Base-by-base conservation (phyloP, 2,113 vertebrate species). In the Labeo rohita region DNA sequence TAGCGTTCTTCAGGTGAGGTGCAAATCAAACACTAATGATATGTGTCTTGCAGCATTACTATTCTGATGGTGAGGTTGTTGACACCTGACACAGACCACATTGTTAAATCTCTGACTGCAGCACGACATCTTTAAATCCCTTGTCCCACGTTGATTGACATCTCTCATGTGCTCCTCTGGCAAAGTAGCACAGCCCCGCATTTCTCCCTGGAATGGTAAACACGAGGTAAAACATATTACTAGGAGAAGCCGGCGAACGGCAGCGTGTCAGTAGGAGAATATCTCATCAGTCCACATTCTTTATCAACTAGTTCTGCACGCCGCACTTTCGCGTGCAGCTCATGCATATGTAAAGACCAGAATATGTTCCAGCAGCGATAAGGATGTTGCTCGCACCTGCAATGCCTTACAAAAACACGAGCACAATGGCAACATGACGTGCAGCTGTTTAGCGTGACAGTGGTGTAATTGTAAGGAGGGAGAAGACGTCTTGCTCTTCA, bases 11-110 rank as follows among this genome's bases (percentile, higher is more conserved):
- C 52, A 36, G 52, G 81, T 83, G 80, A 84, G 76, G 76, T 88
- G 74, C 84, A 84, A 87, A 86, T 65, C 63, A 76, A 83, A 85
- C 82, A 56, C 73, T 50, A 70, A 77, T 76, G 86, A 66, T 86
- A 34, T 84, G 87, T 78, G 88, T 91, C 92, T 88, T 86, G 76
- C 86, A 84, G 86, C 85, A 88, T 91, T 85, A 90, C 63, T 70
- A 45, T 91, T 87, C 88, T 49, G 79, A 84, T 65, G 88, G 70
- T 59, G 90, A 89, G 89, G 84, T 85, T 86, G 87, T 83, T 87
- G 89, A 86, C 86, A 88, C 88, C 87, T 92, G 90, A 89, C 76
- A 89, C 86, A 80, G 80, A 80, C 80, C 84, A 87, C 84, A 85
- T 87, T 89, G 79, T 89, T 28, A 87, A 90, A 89, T 89, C 83